Percentiles rank a stretch among this genome's conserved stretches.
These are phyloP conservation scores for Metallyticus violacea DNA, from an alignment of 2,888 invertebrate genomes.

Conservation along the genomic window DNA sequence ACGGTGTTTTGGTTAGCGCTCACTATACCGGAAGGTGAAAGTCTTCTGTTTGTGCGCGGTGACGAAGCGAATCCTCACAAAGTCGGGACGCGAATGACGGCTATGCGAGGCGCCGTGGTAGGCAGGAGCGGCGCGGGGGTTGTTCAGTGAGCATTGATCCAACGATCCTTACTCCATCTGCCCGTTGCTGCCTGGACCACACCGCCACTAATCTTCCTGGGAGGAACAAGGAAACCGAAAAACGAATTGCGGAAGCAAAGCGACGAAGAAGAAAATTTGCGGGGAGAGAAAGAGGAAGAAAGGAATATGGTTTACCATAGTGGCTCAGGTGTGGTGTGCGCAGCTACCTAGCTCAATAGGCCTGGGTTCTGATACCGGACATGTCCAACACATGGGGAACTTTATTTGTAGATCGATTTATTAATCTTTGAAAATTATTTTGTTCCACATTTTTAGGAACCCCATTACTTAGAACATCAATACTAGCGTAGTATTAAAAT, in stretches of 20 bases:
- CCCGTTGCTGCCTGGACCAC: background rate
- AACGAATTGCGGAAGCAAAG: background rate
- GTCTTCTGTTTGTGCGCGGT: background rate
- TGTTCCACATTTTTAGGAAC: no score
- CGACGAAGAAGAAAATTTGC: background rate
- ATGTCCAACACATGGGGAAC: no score
- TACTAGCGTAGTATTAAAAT: no score
- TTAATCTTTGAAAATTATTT: no score
- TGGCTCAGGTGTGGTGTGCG: background rate
- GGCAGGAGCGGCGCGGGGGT: background rate
- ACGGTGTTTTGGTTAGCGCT: background rate
- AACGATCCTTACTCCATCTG: background rate
- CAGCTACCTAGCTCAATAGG: no score
- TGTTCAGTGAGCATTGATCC: background rate
- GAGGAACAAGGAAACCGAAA: background rate
- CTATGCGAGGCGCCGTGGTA: background rate
- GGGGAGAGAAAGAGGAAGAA: background rate
- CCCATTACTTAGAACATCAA: no score
- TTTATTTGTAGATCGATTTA: no score
- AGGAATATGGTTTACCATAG: background rate
- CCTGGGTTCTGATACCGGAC: background rate
- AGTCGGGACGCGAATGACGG: background rate
- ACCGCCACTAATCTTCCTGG: background rate
- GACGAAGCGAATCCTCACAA: background rate
- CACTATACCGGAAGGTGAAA: background rate